Conservation (phyloP, 2,113 vertebrate species). For the Chaenocephalus aceratus region DNA sequence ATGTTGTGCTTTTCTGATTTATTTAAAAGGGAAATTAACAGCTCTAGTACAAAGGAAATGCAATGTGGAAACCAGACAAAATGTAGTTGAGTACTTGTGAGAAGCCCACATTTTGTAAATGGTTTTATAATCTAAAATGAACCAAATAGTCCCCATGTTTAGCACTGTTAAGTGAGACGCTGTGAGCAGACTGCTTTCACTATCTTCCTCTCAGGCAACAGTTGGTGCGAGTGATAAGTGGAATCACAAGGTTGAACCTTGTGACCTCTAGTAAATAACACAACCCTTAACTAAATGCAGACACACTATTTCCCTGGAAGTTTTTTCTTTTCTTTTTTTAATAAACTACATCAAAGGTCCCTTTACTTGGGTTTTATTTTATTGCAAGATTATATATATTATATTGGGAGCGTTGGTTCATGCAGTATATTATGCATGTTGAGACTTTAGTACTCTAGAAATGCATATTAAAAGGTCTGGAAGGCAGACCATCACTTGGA, state of each 20-base stretch:
- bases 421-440: neutral
- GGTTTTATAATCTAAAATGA: neutral
- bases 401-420: neutral
- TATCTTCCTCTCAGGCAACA: constrained; percentile 57
- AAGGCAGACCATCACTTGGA: too few species aligned
- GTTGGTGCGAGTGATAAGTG: constrained; percentile 60
- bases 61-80: neutral
- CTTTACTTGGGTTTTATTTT: too few species aligned
- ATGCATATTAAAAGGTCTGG: neutral
- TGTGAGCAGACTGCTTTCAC: neutral
- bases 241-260: neutral
- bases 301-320: neutral
- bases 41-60: neutral
- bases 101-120: neutral
- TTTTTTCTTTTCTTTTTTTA: neutral
- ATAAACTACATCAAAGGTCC: too few species aligned
- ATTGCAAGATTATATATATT: neutral
- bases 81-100: neutral
- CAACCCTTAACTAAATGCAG: constrained; percentile 32
- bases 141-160: neutral
- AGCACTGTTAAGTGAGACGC: neutral
- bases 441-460: neutral
- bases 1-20: constrained; percentile 24
- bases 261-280: neutral
- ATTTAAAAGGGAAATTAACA: neutral